phyloP scores from a whole-genome alignment of 2,113 vertebrate species.

The Halcyon malimbica region DNA sequence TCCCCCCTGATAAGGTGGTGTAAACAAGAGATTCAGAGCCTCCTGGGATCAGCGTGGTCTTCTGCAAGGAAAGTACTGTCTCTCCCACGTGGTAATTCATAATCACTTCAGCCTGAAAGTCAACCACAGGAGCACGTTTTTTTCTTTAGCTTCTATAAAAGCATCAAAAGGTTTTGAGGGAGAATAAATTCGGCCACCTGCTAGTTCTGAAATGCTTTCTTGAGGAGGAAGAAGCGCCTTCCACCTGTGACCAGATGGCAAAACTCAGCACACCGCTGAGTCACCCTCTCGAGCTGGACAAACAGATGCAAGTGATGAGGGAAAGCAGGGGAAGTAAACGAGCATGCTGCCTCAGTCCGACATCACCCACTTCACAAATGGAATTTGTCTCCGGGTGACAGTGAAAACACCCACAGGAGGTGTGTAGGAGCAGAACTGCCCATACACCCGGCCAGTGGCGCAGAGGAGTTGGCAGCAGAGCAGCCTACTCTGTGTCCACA shows the following conservation, averaged over 20 bases:
- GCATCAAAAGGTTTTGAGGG: neutral
- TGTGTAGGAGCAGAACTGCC: neutral
- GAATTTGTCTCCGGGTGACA: neutral
- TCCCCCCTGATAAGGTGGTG: constrained; percentile 94
- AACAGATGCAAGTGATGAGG: neutral
- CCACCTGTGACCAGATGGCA: constrained; percentile 37
- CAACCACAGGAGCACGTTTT: neutral
- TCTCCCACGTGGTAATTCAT: constrained; percentile 97
- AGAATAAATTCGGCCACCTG: neutral
- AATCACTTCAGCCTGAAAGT: constrained; percentile 90
- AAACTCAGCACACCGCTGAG: neutral
- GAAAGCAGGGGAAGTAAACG: neutral
- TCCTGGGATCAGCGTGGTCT: constrained; percentile 95
- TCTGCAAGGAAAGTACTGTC: constrained; percentile 94
- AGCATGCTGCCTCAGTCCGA: neutral
- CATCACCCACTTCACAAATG: neutral
- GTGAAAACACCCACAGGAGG: neutral
- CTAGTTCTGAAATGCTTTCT: neutral
- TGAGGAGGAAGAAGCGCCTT: constrained; percentile 20
- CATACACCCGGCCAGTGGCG: neutral
- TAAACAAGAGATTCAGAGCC: constrained; percentile 97
- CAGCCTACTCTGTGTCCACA: neutral
- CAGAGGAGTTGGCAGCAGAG: neutral
- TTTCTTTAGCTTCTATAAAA: neutral
- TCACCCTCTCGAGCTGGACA: neutral